Percentiles rank a stretch among this genome's conserved stretches.
Conservation (phyloP, 2,888 invertebrate genomes). For the Drosophila tripunctata region DNA sequence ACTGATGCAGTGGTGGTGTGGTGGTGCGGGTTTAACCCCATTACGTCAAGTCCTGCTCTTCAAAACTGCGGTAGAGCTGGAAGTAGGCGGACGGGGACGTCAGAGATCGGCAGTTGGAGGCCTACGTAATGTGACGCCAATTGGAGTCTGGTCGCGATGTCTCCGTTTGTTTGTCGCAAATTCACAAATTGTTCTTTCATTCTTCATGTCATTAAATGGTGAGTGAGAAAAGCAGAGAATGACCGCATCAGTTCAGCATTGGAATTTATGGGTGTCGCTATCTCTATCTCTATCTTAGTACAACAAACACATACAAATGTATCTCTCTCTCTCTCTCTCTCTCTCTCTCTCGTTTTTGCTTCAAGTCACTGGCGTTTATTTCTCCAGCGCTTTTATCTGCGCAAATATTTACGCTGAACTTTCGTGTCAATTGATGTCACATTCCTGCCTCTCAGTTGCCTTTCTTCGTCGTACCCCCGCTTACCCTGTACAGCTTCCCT, state of each 20-base stretch:
- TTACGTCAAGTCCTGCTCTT: conserved; percentile 9
- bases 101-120: background rate
- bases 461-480: background rate
- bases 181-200: conserved; percentile 80
- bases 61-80: background rate
- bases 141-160: conserved; percentile 79
- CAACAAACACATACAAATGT: background rate
- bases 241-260: conserved; percentile 65
- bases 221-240: conserved; percentile 48
- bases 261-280: conserved; percentile 72
- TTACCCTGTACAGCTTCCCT: background rate
- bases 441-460: conserved; percentile 49
- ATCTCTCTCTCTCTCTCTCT: background rate
- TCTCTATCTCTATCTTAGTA: conserved; percentile 24
- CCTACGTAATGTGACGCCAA: conserved; percentile 51
- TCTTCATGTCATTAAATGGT: conserved; percentile 78
- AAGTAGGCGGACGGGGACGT: background rate
- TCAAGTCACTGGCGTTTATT: conserved; percentile 36
- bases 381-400: conserved; percentile 64
- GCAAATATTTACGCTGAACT: conserved; percentile 79
- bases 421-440: conserved; percentile 78
- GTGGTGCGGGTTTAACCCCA: background rate
- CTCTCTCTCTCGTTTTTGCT: conserved; percentile 8
- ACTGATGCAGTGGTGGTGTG: background rate
- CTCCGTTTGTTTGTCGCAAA: conserved; percentile 79